Conservation (phyloP, 1,140 invertebrate species). For the Atopsyche davidsoni region DNA sequence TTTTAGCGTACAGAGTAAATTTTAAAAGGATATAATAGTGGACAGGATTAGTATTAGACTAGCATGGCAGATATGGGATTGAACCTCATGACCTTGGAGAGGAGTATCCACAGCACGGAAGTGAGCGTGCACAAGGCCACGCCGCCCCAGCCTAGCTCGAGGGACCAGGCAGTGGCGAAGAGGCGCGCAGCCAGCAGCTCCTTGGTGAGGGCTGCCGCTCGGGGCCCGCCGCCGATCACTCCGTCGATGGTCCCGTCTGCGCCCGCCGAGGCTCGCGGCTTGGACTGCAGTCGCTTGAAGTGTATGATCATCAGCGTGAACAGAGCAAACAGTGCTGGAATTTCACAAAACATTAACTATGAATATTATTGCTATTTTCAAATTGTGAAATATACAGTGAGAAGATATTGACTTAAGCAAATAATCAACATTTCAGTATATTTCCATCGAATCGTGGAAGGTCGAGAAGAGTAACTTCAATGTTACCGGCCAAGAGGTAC, state of each 20-base stretch:
- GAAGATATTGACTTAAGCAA: neutral
- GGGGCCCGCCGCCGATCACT: slow-evolving; percentile 51
- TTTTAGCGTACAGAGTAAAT: neutral
- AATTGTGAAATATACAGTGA: neutral
- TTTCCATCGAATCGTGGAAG: no score
- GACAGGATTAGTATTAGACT: slow-evolving; percentile 41
- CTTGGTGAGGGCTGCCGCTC: slow-evolving; percentile 35
- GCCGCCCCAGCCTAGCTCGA: slow-evolving; percentile 77
- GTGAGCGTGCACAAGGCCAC: slow-evolving; percentile 71
- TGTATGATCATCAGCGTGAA: slow-evolving; percentile 87
- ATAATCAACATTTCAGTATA: neutral
- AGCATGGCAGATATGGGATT: slow-evolving; percentile 71
- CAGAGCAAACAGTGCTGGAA: slow-evolving; percentile 77
- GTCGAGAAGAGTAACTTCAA: no score
- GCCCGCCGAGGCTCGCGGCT: slow-evolving; percentile 45
- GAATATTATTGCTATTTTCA: no score
- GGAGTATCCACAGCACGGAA: slow-evolving; percentile 75
- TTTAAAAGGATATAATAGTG: neutral
- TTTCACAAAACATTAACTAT: no score
- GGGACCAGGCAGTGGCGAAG: slow-evolving; percentile 73
- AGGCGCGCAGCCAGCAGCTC: slow-evolving; percentile 57
- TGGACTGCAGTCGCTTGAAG: slow-evolving; percentile 72
- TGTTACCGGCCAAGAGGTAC: slow-evolving; percentile 80
- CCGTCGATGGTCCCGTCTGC: slow-evolving; percentile 62
- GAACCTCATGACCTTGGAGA: slow-evolving; percentile 85